Percentiles rank a stretch among this genome's conserved stretches.
phyloP scores from a whole-genome alignment of 2,888 invertebrate genomes.

The Gasteruption jaculator region DNA sequence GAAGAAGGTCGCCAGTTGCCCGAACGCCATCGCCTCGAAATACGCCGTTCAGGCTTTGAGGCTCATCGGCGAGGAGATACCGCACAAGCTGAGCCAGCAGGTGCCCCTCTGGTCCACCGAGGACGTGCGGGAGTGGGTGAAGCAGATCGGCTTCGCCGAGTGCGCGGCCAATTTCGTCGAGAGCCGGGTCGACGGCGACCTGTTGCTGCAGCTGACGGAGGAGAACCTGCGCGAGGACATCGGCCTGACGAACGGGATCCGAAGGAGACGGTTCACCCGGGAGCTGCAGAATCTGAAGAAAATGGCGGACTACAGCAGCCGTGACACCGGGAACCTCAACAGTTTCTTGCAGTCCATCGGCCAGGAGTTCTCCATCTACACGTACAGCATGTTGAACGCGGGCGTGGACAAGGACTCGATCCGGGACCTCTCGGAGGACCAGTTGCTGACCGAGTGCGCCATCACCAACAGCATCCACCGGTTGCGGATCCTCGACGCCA shows the following conservation, averaged over 20 bases:
- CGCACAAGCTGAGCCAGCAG: conserved; percentile 96
- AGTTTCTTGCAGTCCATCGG: conserved; percentile 79
- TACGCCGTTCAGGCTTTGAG: conserved; percentile 90
- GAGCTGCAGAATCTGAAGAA: conserved; percentile 90
- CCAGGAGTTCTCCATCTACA: conserved; percentile 90
- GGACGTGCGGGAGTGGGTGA: conserved; percentile 97
- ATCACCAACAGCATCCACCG: conserved; percentile 94
- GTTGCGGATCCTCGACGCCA: conserved; percentile 82
- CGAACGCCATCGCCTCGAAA: conserved; percentile 95
- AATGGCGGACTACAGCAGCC: conserved; percentile 94
- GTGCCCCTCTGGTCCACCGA: conserved; percentile 96
- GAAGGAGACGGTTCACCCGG: conserved; percentile 86
- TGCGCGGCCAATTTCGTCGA: conserved; percentile 80
- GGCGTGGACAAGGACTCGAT: conserved; percentile 91
- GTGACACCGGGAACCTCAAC: conserved; percentile 87
- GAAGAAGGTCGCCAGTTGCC: conserved; percentile 94
- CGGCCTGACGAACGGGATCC: conserved; percentile 88
- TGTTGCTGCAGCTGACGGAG: conserved; percentile 86
- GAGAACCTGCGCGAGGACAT: conserved; percentile 91
- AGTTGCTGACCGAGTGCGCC: conserved; percentile 83
- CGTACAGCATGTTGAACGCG: conserved; percentile 92
- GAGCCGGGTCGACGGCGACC: conserved; percentile 94
- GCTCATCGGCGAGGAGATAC: conserved; percentile 93
- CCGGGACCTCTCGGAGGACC: conserved; percentile 84
- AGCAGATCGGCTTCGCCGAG: conserved; percentile 91